phyloP scores from a whole-genome alignment of 2,888 invertebrate species.

The Caenorhabditis virilis region DNA sequence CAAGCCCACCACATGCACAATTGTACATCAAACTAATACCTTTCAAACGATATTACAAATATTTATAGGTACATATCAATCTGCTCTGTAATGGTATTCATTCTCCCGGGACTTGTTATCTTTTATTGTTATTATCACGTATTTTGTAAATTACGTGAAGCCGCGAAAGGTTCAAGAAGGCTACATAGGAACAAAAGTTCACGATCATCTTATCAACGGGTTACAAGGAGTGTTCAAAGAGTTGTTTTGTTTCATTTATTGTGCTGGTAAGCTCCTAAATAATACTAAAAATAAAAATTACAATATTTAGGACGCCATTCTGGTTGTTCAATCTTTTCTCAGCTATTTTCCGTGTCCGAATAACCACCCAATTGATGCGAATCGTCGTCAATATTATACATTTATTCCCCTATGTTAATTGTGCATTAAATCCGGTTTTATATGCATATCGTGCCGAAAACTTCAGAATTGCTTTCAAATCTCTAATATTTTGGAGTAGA shows the following conservation, averaged over 20 bases:
- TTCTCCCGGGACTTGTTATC: conserved; percentile 61
- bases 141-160: conserved; percentile 63
- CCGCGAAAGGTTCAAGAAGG: conserved; percentile 52
- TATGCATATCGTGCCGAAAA: conserved; percentile 65
- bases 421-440: conserved; percentile 66
- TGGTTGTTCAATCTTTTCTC: conserved; percentile 67
- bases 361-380: conserved; percentile 61
- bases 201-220: conserved; percentile 64
- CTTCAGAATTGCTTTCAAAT: conserved; percentile 64
- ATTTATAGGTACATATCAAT: conserved; percentile 63
- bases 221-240: conserved; percentile 66
- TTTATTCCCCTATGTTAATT: conserved; percentile 66
- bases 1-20: conserved; percentile 52
- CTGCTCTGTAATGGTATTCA: conserved; percentile 65
- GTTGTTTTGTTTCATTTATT: conserved; percentile 67
- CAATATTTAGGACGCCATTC: conserved; percentile 58
- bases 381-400: conserved; percentile 66
- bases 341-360: conserved; percentile 59
- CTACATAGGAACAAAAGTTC: conserved; percentile 54
- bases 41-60: background rate
- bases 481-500: conserved; percentile 48
- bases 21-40: conserved; percentile 43
- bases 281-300: background rate
- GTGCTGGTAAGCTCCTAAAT: conserved; percentile 54
- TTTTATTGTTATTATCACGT: conserved; percentile 67